Base-by-base conservation (phyloP, 35 echinoderm and acorn worm species). In the Patiria miniata region DNA sequence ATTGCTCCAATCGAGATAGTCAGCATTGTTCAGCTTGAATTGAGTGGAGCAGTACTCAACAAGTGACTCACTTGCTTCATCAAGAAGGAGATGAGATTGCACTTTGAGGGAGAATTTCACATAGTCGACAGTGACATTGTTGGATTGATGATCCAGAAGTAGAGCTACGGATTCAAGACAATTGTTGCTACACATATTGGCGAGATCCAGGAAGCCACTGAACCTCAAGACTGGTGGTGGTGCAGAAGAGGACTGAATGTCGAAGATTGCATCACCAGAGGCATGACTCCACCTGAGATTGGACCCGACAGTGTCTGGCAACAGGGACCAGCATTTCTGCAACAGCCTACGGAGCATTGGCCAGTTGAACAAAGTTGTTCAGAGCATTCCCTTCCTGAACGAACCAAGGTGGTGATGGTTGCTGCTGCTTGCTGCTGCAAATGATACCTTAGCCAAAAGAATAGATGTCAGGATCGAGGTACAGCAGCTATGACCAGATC, bases 221-320 rank as follows among this genome's bases (percentile, higher is more conserved):
- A 87, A 6, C 90, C 90, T 18, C n/a, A 83, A 37, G 90, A 87
- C 37, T 92, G 90, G 84, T 92, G 90, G 90, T 92, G 90, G 90
- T 9, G 40, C 3, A 26, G 16, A 0, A 83, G 84, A 18, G 81
- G 68, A 39, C 5, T 36, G 6, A 87, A 87, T 39, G 37, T 92
- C 2, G 84, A 83, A 7, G 90, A 92, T 40, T 30, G 68, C 17
- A 87, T 87, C 1, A 55, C 84, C 8, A 87, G 78, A 68, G 90
- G 84, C 39, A 65, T 38, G 29, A 50, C 8, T 26, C 77, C 90
- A 36, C 16, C 1, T 6, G 26, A 79, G 69, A n/a, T 91, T 26
- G 83, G 90, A 21, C 4, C 77, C 4, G n/a, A 81, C 10, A 80
- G 77, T 2, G 15, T n/a, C n/a, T 91, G 78, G 87, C 58, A 61